Evolutionary conservation across 2,888 invertebrate genomes (phyloP).

Genomic region (Bellardia bayeri): DNA sequence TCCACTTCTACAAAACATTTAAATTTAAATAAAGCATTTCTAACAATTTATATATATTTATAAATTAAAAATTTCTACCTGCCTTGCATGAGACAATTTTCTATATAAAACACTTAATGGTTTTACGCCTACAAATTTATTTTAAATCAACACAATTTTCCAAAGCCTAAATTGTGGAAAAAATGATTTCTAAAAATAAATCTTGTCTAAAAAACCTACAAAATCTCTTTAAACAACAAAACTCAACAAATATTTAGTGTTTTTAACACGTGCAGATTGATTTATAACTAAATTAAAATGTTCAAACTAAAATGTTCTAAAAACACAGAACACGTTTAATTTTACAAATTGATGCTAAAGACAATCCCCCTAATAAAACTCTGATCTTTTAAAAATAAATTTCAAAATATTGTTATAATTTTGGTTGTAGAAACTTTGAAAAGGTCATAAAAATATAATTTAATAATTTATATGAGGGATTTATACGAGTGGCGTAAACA

Average conservation of each 20-base stretch:
- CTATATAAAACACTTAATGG: too few relatives aligned
- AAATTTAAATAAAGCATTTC: too few relatives aligned
- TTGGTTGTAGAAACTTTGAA: neutral
- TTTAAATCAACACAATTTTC: too few relatives aligned
- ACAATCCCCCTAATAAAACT: neutral
- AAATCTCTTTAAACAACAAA: neutral
- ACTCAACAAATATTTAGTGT: neutral
- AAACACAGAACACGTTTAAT: neutral
- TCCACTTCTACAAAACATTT: too few relatives aligned
- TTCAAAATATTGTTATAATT: conserved; percentile 4
- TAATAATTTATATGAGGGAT: conserved; percentile 1
- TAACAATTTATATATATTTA: too few relatives aligned
- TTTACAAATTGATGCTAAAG: neutral
- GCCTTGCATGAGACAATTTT: too few relatives aligned
- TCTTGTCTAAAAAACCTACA: neutral
- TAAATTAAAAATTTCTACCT: too few relatives aligned
- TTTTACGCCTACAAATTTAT: too few relatives aligned
- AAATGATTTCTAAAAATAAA: neutral
- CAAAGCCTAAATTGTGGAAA: too few relatives aligned
- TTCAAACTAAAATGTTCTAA: neutral
- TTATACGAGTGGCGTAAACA: neutral
- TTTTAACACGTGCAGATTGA: neutral
- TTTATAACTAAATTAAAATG: neutral
- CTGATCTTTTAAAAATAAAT: neutral
- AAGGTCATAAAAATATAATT: neutral